A percentile compares a stretch with the other conserved stretches of the same genome.
Conservation (phyloP, 30 jellyfish, hydroid and myxozoan genomes). For the Aurelia aurita region DNA sequence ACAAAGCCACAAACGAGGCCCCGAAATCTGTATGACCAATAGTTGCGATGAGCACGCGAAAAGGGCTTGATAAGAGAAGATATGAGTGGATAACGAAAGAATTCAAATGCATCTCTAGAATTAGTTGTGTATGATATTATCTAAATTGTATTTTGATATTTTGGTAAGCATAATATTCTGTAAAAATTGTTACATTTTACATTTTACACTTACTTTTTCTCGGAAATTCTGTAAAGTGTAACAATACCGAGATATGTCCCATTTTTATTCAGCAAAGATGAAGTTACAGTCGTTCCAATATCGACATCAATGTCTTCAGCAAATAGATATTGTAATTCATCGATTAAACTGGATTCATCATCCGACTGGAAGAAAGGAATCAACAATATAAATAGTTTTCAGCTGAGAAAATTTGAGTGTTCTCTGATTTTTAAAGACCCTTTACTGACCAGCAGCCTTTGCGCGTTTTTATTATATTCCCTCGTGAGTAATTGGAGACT, state of each 20-base stretch:
- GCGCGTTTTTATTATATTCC: too few species aligned
- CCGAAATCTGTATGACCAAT: too few species aligned
- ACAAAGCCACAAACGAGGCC: too few species aligned
- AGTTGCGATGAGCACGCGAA: too few species aligned
- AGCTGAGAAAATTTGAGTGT: not conserved
- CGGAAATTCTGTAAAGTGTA: constrained; percentile 28
- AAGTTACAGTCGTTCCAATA: constrained; percentile 4
- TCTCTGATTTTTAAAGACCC: not conserved
- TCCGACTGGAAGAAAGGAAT: constrained; percentile 22
- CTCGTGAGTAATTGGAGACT: too few species aligned
- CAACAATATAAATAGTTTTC: not conserved
- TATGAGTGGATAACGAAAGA: too few species aligned
- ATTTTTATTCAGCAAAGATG: constrained; percentile 43
- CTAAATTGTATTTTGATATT: too few species aligned
- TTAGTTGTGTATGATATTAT: too few species aligned
- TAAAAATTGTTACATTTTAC: too few species aligned
- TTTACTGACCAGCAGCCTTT: not conserved
- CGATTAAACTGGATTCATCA: constrained; percentile 2
- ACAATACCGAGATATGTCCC: constrained; percentile 58
- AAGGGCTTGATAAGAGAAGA: too few species aligned
- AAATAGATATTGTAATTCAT: constrained; percentile 52
- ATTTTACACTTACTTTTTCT: constrained; percentile 42
- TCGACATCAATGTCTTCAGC: constrained; percentile 59
- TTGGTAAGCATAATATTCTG: too few species aligned
- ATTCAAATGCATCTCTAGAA: too few species aligned